Conservation (phyloP, 2,113 vertebrate genomes). For the Phainopepla nitens region DNA sequence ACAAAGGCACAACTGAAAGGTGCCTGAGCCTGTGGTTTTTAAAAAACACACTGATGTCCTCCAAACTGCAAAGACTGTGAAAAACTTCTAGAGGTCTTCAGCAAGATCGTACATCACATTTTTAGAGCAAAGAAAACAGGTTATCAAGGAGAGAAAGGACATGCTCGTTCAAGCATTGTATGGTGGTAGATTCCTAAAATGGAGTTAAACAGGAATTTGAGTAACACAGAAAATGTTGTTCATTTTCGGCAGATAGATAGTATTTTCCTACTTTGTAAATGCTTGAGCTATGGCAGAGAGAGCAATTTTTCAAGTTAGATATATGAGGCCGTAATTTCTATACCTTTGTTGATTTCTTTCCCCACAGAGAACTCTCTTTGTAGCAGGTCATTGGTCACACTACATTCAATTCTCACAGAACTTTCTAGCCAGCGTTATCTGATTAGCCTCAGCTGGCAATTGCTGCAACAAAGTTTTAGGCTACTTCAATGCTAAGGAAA, state of each 20-base stretch:
- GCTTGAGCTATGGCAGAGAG: neutral
- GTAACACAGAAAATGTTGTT: neutral
- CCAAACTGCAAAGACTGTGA: neutral
- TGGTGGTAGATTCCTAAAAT: neutral
- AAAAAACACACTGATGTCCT: neutral
- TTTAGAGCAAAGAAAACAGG: neutral
- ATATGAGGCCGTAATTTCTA: neutral
- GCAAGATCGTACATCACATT: neutral
- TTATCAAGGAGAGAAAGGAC: neutral
- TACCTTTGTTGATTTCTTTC: neutral
- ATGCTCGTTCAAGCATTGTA: neutral
- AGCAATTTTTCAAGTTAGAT: neutral
- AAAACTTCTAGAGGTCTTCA: neutral
- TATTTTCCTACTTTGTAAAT: neutral
- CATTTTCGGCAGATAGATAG: neutral
- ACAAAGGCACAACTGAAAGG: neutral
- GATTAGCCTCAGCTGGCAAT: neutral
- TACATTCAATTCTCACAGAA: neutral
- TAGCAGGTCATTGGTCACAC: neutral
- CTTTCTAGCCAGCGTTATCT: neutral
- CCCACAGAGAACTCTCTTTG: neutral
- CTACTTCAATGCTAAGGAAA: neutral
- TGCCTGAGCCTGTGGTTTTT: neutral
- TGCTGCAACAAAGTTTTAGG: neutral
- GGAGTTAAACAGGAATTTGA: neutral